Evolutionary conservation across 2,113 vertebrate species (phyloP).

Genomic region (Etia nguti): DNA sequence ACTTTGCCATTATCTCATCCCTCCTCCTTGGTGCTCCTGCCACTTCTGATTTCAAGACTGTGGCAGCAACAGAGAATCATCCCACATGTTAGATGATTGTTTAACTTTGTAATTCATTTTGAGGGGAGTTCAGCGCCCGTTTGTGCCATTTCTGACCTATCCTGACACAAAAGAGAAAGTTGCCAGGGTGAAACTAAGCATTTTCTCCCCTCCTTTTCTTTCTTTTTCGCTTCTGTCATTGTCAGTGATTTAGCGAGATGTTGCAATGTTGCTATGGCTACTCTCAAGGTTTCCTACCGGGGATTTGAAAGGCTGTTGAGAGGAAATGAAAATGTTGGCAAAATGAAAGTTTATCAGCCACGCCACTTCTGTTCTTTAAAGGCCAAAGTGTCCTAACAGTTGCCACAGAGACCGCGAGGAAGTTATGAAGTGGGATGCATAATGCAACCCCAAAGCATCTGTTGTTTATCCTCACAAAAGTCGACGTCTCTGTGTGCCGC

Average conservation of each 20-base stretch:
- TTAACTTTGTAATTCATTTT: neutral
- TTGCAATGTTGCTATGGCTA: slow-evolving; percentile 52
- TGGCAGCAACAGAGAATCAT: neutral
- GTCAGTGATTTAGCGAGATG: slow-evolving; percentile 15
- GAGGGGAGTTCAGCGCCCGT: neutral
- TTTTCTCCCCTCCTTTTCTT: neutral
- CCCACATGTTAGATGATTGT: neutral
- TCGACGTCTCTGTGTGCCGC: neutral
- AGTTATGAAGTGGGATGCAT: neutral
- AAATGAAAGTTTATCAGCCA: slow-evolving; percentile 59
- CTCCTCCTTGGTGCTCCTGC: neutral
- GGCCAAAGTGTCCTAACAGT: slow-evolving; percentile 30
- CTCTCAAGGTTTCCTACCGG: slow-evolving; percentile 36
- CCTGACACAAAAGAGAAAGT: neutral
- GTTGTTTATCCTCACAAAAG: slow-evolving; percentile 21
- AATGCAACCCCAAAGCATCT: neutral
- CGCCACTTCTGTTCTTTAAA: slow-evolving; percentile 36
- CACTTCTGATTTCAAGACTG: slow-evolving; percentile 11
- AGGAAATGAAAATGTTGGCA: slow-evolving; percentile 41
- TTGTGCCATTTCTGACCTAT: neutral
- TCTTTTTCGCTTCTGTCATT: neutral
- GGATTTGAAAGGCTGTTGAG: neutral
- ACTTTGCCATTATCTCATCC: slow-evolving; percentile 43
- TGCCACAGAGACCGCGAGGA: slow-evolving; percentile 11
- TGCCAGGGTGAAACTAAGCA: neutral